These are phyloP conservation scores for Siniperca knerii DNA, from an alignment of 2,113 vertebrate species.

Conservation along the genomic window DNA sequence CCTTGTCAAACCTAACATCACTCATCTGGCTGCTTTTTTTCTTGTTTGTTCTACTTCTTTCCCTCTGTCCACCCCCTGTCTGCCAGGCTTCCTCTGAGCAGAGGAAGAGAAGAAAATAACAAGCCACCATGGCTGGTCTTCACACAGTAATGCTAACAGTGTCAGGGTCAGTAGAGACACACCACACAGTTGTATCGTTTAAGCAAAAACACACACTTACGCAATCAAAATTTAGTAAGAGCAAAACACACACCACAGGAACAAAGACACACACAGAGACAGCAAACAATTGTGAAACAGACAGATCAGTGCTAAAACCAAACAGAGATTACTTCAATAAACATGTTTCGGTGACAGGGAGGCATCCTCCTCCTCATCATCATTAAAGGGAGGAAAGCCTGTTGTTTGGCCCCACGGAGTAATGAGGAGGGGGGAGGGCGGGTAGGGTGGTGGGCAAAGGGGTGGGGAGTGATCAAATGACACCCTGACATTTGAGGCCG, in stretches of 20 bases:
- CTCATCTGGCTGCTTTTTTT: slow-evolving; percentile 44
- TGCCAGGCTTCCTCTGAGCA: slow-evolving; percentile 55
- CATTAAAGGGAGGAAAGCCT: slow-evolving; percentile 54
- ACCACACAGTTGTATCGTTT: neutral
- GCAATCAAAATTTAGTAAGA: slow-evolving; percentile 3
- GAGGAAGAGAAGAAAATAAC: slow-evolving; percentile 58
- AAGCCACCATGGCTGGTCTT: slow-evolving; percentile 40
- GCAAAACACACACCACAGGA: slow-evolving; percentile 6
- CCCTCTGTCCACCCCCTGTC: slow-evolving; percentile 49
- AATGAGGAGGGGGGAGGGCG: slow-evolving; percentile 47
- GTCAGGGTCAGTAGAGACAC: slow-evolving; percentile 7
- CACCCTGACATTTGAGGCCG: slow-evolving; percentile 80
- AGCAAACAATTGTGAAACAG: slow-evolving; percentile 32
- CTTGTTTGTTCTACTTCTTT: slow-evolving; percentile 59
- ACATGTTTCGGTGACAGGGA: slow-evolving; percentile 25
- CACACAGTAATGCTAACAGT: slow-evolving; percentile 38
- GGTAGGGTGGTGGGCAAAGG: neutral
- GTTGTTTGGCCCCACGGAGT: slow-evolving; percentile 38
- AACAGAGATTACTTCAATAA: slow-evolving; percentile 49
- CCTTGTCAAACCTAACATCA: slow-evolving; percentile 56
- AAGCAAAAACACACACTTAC: slow-evolving; percentile 9
- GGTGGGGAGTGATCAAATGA: slow-evolving; percentile 69
- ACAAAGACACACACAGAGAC: slow-evolving; percentile 32
- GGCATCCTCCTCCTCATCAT: slow-evolving; percentile 45
- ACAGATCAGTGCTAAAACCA: slow-evolving; percentile 48